Evolutionary conservation across 1,140 invertebrate species (phyloP).

Genomic region (Coenobita brevimanus): DNA sequence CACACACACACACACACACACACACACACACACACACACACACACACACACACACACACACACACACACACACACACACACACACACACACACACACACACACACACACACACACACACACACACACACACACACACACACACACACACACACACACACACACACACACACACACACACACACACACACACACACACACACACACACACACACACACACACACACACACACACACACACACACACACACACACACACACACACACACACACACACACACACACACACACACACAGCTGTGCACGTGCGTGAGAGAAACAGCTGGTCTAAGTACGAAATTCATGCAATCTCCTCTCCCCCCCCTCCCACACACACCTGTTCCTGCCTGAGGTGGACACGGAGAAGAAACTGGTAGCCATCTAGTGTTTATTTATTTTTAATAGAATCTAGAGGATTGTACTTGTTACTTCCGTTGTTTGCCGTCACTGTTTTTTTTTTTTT

Average conservation of each 20-base stretch:
- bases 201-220: slow-evolving; percentile 28
- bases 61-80: not conserved
- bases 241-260: not conserved
- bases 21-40: slow-evolving; percentile 24
- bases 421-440: too few relatives aligned
- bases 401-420: too few relatives aligned
- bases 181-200: slow-evolving; percentile 13
- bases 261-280: slow-evolving; percentile 31
- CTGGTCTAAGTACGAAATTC: too few relatives aligned
- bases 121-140: not conserved
- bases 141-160: not conserved
- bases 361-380: too few relatives aligned
- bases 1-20: slow-evolving; percentile 21
- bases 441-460: too few relatives aligned
- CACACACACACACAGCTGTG: too few relatives aligned
- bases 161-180: not conserved
- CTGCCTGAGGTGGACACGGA: too few relatives aligned
- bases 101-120: not conserved
- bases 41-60: not conserved
- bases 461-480: too few relatives aligned
- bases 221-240: slow-evolving; percentile 23
- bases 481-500: too few relatives aligned
- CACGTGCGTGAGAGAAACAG: slow-evolving; percentile 11
- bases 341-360: too few relatives aligned
- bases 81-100: slow-evolving; percentile 3